Base-by-base conservation (phyloP, 2,888 invertebrate species). In the Dryadula phaetusa region DNA sequence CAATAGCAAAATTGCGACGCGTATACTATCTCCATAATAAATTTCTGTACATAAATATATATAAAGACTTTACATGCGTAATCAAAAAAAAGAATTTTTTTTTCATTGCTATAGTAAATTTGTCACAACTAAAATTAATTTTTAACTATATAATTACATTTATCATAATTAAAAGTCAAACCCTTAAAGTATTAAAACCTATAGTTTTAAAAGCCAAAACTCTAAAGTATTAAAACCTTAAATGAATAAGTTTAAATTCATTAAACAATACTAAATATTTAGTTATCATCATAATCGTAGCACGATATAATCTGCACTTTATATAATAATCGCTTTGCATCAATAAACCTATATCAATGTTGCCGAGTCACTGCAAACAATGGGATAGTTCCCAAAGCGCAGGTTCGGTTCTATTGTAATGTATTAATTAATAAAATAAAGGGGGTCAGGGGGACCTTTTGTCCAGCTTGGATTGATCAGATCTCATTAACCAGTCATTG, bases 401-500 rank as follows among this genome's bases (percentile, higher is more conserved):
- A 87, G 87, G 88, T 87, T 84, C 78, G 83, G 83, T 83, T 87
- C 90, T 80, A 90, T 92, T 92, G 90, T 92, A 91, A 90, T 90
- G 86, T 88, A 90, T 92, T 91, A 92, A 91, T 92, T 92, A 91
- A 91, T 92, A 92, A 92, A 92, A 91, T 90, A 87, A 82, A 87
- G 85, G 86, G 83, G 73, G 77, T 78, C 73, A 71, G 76, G 86
- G 82, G 81, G 77, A 82, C 82, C 86, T 81, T 85, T 91, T 92
- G 91, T 91, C 89, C 90, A 83, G 82, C 77, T 74, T 82, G 87
- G 87, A 88, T 88, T 88, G 88, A 91, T 88, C 90, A 84, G 90
- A 90, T 92, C 92, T 92, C 92, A 91, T 92, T 92, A 92, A 89
- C 87, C 86, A 90, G 91, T 90, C 88, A 91, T 91, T 92, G 92